Evolutionary conservation across 2,797 vertebrate species (phyloP), one percentile per base, ranked within the genome.

Genomic region (Hydrophis major): DNA sequence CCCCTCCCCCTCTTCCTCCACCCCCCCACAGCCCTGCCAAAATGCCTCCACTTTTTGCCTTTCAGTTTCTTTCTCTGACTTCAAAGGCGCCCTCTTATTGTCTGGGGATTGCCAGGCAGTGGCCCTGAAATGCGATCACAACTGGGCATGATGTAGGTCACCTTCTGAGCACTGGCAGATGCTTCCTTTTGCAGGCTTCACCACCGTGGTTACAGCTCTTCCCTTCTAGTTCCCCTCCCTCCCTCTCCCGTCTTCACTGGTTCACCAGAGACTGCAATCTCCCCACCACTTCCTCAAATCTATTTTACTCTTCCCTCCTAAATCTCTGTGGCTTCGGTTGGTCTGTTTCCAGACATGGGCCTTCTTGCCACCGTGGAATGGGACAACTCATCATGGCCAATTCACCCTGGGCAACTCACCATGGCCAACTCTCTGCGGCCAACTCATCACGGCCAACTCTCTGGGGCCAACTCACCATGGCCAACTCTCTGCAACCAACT

Each of bases 101-200:
- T 99, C 98, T 98, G 5, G 97, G 95, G 97, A 98, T 98, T 98
- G 97, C 98, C 98, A 97, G 98, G 98, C 98, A 98, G 98, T 98
- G 98, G 98, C 99, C 98, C 98, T 97, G 98, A 98, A 98, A 99
- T 98, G 97, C 98, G 98, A 98, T 98, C 98, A 99, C 98, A 99
- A 98, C 98, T 98, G 95, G 98, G 98, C 98, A 97, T 96, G 97
- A 98, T 99, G 99, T 99, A 99, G 99, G 99, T 99, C 99, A 99
- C 98, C 98, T 66, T 98, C 98, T 97, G 97, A 98, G 98, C 98
- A 98, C 97, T 98, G 95, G 96, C 96, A 93, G 97, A 98, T 99
- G 99, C 98, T 98, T 98, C 98, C 96, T 94, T 97, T 97, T 97
- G 95, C 97, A 94, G 96, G 97, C 97, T 97, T 96, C 97, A 98